Conservation (phyloP, 2,797 vertebrate species). For the Sebastes diaconus region DNA sequence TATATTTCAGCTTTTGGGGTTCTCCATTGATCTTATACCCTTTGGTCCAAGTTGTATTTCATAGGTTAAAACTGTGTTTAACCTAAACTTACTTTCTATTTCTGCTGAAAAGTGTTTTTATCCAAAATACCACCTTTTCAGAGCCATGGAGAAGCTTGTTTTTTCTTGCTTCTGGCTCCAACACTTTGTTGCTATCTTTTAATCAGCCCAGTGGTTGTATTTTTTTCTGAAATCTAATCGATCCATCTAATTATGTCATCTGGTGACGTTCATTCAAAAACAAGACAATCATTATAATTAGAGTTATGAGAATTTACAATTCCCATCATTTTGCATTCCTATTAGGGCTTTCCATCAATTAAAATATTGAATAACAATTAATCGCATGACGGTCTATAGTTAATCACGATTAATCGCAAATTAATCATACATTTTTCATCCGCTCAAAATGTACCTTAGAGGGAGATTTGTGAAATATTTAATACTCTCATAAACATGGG, state of each 20-base stretch:
- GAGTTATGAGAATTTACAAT: background rate
- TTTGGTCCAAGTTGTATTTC: background rate
- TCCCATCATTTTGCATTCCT: background rate
- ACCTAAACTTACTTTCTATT: background rate
- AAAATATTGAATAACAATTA: no score
- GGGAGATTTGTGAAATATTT: no score
- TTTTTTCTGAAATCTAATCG: background rate
- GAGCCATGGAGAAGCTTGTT: background rate
- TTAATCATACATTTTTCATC: no score
- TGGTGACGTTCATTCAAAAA: background rate
- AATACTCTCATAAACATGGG: no score
- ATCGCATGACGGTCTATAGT: no score
- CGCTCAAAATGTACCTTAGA: fast-evolving
- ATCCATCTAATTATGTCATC: background rate
- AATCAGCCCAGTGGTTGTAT: background rate
- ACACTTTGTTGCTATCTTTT: background rate
- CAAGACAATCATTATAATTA: background rate
- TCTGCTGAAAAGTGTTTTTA: background rate
- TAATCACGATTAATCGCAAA: no score
- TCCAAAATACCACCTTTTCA: background rate
- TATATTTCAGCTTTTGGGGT: background rate
- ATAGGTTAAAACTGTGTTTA: background rate
- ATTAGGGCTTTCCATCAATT: fast-evolving
- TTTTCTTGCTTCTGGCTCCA: background rate
- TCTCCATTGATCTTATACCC: background rate